Evolutionary conservation across 2,888 invertebrate species (phyloP), one percentile per base, ranked within the genome.

Genomic region (Altica lythri): DNA sequence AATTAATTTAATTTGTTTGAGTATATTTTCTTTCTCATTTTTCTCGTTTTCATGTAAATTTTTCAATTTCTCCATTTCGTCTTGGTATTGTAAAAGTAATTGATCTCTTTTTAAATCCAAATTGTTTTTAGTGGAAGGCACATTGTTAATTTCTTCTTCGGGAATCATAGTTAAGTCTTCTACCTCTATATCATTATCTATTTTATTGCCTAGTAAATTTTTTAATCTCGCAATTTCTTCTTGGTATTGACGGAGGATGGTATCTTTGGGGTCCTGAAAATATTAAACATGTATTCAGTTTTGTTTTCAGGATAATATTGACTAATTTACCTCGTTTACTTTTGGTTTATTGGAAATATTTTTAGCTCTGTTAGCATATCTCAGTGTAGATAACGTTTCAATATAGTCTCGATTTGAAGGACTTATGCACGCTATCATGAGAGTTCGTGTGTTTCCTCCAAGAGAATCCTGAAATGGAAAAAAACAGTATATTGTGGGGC

Each of bases 361-460:
- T 74, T 93, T 90, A 4, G 92, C 92, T 52, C 91, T 78, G 65
- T 90, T 90, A 0, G 92, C 92, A 73, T 92, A 93, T 37, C 91
- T 78, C 12, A 92, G 75, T 0, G 92, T 92, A 10, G 88, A 90
- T 10, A 93, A 74, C 0, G 91, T 90, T 75, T 93, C 92, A 58
- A 90, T 89, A 61, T 90, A 91, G 71, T 91, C 92, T 67, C 85
- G 83, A 69, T 89, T 88, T 1, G 90, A 88, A 0, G 92, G 92
- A 14, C 90, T 90, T 1, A 93, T 77, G 70, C 91, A 92, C 0
- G 91, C 91, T 43, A 92, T 86, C 92, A 94, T 94, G 43, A 94
- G 72, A 0, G 93, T 94, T 70, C 91, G 88, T 0, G 93, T 92
- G 71, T 94, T 94, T 0, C 93, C 93, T 2, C 93, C 90, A 3